Conservation (phyloP, 64 coral and sea anemone genomes). For the Acropora yongei region DNA sequence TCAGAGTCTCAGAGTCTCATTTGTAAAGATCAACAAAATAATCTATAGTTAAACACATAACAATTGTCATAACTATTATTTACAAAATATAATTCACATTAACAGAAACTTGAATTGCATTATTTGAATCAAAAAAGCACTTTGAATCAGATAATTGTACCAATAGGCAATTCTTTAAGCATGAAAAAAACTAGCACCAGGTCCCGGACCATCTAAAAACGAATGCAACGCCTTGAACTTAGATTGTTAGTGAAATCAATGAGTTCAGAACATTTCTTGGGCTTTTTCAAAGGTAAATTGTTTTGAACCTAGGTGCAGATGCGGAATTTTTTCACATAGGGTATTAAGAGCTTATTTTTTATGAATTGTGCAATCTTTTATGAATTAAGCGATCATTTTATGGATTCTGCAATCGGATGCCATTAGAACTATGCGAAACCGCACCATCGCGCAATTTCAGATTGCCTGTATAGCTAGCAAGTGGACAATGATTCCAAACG, state of each 20-base stretch:
- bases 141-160: neutral
- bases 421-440: neutral
- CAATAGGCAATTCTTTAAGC: neutral
- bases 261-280: neutral
- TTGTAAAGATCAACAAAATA: too few relatives aligned
- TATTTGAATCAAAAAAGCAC: too few relatives aligned
- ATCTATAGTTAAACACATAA: too few relatives aligned
- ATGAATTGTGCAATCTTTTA: neutral
- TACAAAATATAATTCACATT: too few relatives aligned
- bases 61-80: too few relatives aligned
- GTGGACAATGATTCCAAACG: too few relatives aligned
- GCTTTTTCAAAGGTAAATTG: neutral
- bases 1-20: too few relatives aligned
- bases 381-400: neutral
- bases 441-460: too few relatives aligned
- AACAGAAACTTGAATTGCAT: too few relatives aligned
- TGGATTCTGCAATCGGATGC: neutral
- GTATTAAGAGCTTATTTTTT: neutral
- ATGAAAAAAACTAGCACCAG: slow-evolving; percentile 1
- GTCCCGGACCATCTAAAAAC: neutral
- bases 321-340: neutral
- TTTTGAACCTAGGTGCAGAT: neutral
- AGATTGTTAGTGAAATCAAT: neutral
- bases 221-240: neutral
- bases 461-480: too few relatives aligned